phyloP scores from a whole-genome alignment of 1,140 invertebrate species.

The Grapholita molesta region DNA sequence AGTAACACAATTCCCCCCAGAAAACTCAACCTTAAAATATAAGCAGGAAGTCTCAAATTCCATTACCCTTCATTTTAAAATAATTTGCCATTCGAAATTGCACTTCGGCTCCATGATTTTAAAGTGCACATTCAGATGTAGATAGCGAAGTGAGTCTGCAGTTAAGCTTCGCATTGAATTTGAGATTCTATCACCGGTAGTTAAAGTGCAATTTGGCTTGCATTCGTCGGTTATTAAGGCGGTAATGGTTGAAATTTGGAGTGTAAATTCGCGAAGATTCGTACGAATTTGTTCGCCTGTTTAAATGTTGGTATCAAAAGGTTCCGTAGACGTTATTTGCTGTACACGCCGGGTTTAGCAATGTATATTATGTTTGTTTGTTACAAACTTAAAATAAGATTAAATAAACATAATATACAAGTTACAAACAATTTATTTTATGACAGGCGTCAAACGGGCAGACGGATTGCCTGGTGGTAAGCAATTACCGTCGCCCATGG shows the following conservation, averaged over 20 bases:
- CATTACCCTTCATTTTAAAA: not conserved
- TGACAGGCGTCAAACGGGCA: too few relatives aligned
- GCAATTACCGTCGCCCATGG: too few relatives aligned
- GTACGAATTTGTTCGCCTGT: not conserved
- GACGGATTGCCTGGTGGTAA: too few relatives aligned
- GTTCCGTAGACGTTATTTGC: not conserved
- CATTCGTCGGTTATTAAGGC: constrained; percentile 11
- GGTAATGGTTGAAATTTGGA: not conserved
- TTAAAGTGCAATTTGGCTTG: constrained; percentile 24
- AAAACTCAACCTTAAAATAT: constrained; percentile 19
- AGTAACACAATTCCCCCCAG: constrained; percentile 27
- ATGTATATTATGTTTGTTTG: too few relatives aligned
- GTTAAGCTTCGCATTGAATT: constrained; percentile 19
- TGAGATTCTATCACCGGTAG: constrained; percentile 14
- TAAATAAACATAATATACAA: too few relatives aligned
- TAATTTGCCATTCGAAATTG: constrained; percentile 15
- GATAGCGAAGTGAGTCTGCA: constrained; percentile 14
- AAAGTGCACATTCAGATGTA: constrained; percentile 31
- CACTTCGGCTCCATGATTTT: constrained; percentile 21
- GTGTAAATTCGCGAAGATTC: not conserved
- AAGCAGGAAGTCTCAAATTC: not conserved
- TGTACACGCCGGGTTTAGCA: too few relatives aligned
- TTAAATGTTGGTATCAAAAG: constrained; percentile 3
- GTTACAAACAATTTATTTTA: too few relatives aligned
- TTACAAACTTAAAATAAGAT: too few relatives aligned